Conservation (phyloP, 64 coral and sea anemone genomes). For the Exaiptasia diaphana region DNA sequence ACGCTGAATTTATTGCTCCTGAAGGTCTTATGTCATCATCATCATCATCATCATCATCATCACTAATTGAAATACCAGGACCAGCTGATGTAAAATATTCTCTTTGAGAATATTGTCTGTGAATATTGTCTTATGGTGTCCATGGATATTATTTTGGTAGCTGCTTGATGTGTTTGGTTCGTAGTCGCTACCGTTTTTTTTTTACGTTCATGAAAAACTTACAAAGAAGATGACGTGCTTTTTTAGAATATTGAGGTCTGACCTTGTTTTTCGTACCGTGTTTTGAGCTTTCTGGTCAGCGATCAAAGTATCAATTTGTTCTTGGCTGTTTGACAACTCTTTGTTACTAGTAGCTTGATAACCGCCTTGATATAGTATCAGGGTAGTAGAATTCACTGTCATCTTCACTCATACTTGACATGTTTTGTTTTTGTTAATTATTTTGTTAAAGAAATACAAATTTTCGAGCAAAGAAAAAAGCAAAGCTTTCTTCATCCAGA, state of each 20-base stretch:
- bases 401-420: slow-evolving; percentile 23
- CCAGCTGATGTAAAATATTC: too few relatives aligned
- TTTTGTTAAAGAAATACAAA: not conserved
- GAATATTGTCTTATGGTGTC: too few relatives aligned
- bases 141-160: too few relatives aligned
- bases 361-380: not conserved
- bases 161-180: too few relatives aligned
- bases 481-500: not conserved
- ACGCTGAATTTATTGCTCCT: not conserved
- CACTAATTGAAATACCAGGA: too few relatives aligned
- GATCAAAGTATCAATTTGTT: slow-evolving; percentile 27
- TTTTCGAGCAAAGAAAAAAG: not conserved
- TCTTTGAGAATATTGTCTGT: too few relatives aligned
- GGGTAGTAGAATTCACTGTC: slow-evolving; percentile 4
- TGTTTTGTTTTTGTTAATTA: not conserved
- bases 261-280: slow-evolving; percentile 41
- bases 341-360: not conserved
- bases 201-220: too few relatives aligned
- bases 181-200: too few relatives aligned
- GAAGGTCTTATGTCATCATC: slow-evolving; percentile 34
- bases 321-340: slow-evolving; percentile 3
- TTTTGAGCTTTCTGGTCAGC: slow-evolving; percentile 33
- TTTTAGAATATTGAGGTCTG: slow-evolving; percentile 19
- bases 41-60: slow-evolving; percentile 19
- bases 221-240: too few relatives aligned